These are phyloP conservation scores for Corythaixoides concolor DNA, from an alignment of 2,113 vertebrate genomes.

Conservation along the genomic window DNA sequence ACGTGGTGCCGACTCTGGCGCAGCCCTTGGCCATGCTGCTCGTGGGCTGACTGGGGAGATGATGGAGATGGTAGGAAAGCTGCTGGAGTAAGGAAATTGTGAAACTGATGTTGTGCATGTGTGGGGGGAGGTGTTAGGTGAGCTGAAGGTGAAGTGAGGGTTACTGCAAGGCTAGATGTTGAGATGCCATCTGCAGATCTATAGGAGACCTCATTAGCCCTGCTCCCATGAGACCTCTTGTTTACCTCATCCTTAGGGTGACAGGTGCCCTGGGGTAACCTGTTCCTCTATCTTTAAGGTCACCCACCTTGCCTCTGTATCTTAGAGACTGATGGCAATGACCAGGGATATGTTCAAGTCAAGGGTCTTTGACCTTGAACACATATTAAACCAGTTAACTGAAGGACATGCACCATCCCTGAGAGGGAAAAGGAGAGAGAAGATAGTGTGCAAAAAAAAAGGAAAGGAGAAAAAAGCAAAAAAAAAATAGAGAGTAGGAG, in stretches of 20 bases:
- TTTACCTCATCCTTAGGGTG: background rate
- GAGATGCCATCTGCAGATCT: background rate
- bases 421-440: background rate
- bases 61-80: background rate
- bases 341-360: background rate
- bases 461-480: rapidly evolving
- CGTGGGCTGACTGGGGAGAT: background rate
- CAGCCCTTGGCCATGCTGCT: rapidly evolving
- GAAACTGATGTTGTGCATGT: background rate
- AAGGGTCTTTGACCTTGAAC: conserved; percentile 4
- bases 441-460: rapidly evolving
- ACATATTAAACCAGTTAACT: background rate
- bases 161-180: background rate
- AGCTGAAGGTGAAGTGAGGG: background rate
- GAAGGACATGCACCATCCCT: rapidly evolving
- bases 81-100: background rate
- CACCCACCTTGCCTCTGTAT: background rate
- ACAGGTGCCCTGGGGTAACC: background rate
- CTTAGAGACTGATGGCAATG: background rate
- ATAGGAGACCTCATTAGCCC: background rate
- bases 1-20: rapidly evolving
- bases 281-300: conserved; percentile 2
- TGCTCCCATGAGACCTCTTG: background rate
- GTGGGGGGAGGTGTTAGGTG: too few species aligned
- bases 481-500: rapidly evolving